Base-by-base conservation (phyloP, 2,797 vertebrate genomes). In the Alcedo quadribrachys region DNA sequence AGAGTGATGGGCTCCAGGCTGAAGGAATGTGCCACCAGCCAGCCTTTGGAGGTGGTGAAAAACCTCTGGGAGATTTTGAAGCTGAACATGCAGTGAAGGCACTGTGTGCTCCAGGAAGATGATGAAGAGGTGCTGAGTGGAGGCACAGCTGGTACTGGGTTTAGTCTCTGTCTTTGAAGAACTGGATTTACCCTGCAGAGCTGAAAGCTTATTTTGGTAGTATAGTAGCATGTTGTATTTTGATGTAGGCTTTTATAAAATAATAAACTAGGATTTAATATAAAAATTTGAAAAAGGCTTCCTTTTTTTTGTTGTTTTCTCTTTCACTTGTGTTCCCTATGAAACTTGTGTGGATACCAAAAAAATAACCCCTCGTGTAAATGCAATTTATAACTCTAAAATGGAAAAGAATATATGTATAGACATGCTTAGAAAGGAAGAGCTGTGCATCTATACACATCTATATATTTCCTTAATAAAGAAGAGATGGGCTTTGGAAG, bases 1-100 rank as follows among this genome's bases (percentile, higher is more conserved):
- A 55, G 74, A 27, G 87, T 84, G 27, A 97, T 98, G 97, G 97
- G 97, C 28, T 24, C 87, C 46, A 88, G 55, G 30, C 96, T 98
- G 48, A 88, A 82, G 80, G 78, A 95, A n/a, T 35, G 75, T 3
- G 95, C 96, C 0, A 15, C 93, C 12, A 90, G 50, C 3, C 98
- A 98, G 78, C 75, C 96, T 13, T 90, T 42, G 14, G 84, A 82
- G 0, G 95, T 95, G 61, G 55, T 15, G 11, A 93, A 58, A 67
- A 75, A 17, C 15, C 96, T 98, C 19, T 77, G n/a, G 5, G 76
- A 87, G 1, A 48, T 98, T 65, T 75, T 98, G 32, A 90, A 67
- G 28, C 20, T 37, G 2, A 74, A 84, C 1, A 9, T 40, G 9
- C 4, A 2, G 2, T 95, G 73, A 83, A 78, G 40, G 5, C 27